These are phyloP conservation scores for Alosa alosa DNA, from an alignment of 2,113 vertebrate species.

Conservation along the genomic window DNA sequence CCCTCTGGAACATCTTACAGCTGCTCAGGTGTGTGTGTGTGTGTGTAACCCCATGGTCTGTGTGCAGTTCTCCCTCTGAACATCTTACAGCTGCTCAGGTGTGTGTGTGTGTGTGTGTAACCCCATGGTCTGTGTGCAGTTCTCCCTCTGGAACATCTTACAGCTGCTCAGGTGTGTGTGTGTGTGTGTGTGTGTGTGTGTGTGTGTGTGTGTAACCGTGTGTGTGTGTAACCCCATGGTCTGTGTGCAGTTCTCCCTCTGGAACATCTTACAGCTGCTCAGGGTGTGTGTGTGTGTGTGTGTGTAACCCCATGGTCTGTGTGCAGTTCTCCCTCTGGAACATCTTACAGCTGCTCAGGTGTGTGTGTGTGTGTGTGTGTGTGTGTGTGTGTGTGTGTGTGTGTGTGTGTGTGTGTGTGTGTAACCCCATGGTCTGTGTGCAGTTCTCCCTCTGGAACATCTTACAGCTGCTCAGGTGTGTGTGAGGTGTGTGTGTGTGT, in stretches of 20 bases:
- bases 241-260: too few species aligned
- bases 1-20: too few species aligned
- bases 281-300: constrained; percentile 38
- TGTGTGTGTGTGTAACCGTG: neutral
- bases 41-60: neutral
- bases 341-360: too few species aligned
- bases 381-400: constrained; percentile 61
- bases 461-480: constrained; percentile 76
- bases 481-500: constrained; percentile 9
- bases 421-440: constrained; percentile 79
- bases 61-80: too few species aligned
- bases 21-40: neutral
- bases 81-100: too few species aligned
- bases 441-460: constrained; percentile 91
- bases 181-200: neutral
- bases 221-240: neutral
- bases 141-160: constrained; percentile 88
- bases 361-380: constrained; percentile 70
- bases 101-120: constrained; percentile 48
- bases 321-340: too few species aligned
- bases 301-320: too few species aligned
- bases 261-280: constrained; percentile 37
- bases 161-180: constrained; percentile 70
- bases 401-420: neutral
- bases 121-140: constrained; percentile 80